Evolutionary conservation across 2,888 invertebrate species (phyloP).

Genomic region (Mycogona germanica): DNA sequence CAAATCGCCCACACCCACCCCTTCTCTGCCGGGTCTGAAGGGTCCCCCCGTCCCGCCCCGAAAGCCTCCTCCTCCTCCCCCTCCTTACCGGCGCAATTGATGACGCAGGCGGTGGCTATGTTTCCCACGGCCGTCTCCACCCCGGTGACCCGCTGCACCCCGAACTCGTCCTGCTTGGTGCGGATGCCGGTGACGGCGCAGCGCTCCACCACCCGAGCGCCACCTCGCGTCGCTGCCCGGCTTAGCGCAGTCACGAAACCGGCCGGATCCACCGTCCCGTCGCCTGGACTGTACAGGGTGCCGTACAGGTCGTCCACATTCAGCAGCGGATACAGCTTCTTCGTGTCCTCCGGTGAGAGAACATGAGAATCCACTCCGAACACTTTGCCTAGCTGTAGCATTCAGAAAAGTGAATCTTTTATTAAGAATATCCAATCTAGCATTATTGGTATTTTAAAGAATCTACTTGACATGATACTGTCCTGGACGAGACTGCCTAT

Average conservation of each 20-base stretch:
- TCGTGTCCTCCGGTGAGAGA: constrained; percentile 56
- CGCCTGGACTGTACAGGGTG: constrained; percentile 62
- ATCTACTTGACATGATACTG: too few species aligned
- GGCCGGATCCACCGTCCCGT: constrained; percentile 74
- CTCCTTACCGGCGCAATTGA: constrained; percentile 52
- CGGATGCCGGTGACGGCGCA: constrained; percentile 59
- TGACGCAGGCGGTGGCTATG: constrained; percentile 61
- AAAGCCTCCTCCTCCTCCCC: too few species aligned
- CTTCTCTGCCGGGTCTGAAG: too few species aligned
- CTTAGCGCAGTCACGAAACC: constrained; percentile 63
- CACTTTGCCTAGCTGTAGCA: constrained; percentile 50
- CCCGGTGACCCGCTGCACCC: constrained; percentile 55
- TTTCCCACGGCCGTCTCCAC: constrained; percentile 60
- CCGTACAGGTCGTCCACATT: constrained; percentile 60
- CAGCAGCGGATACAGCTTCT: constrained; percentile 60
- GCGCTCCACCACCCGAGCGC: constrained; percentile 63
- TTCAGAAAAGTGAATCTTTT: too few species aligned
- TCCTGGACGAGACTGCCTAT: too few species aligned
- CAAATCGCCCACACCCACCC: too few species aligned
- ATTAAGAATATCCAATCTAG: too few species aligned
- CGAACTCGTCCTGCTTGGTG: constrained; percentile 48
- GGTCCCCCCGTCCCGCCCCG: too few species aligned
- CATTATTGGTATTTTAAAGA: too few species aligned
- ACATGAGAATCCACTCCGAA: constrained; percentile 63
- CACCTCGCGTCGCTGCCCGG: constrained; percentile 54